phyloP scores from a whole-genome alignment of 1,140 invertebrate species.

The Aphelenchoides fujianensis region DNA sequence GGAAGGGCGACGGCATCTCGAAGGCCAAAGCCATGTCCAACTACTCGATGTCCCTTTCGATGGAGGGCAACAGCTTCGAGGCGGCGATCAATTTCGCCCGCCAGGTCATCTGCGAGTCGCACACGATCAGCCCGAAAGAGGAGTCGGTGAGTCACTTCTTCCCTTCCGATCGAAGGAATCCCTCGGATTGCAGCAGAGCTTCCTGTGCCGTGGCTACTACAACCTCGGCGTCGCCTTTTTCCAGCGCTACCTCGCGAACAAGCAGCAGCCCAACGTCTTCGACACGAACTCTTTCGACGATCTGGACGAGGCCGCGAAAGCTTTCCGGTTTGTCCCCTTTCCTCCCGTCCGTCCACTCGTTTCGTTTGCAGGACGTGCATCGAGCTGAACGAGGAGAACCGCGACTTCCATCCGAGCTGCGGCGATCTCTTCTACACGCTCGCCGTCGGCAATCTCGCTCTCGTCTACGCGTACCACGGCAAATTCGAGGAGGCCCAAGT shows the following conservation, averaged over 20 bases:
- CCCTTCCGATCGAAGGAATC: too few species aligned
- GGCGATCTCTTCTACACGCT: constrained; percentile 64
- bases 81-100: constrained; percentile 54
- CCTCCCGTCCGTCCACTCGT: neutral
- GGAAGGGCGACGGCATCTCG: neutral
- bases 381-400: neutral
- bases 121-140: neutral
- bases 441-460: constrained; percentile 78
- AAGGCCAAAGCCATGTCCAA: constrained; percentile 27
- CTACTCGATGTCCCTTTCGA: constrained; percentile 17
- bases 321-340: neutral
- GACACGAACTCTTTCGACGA: neutral
- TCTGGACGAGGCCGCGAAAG: neutral
- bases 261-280: neutral
- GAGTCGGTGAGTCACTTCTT: neutral
- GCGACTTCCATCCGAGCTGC: neutral
- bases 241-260: neutral
- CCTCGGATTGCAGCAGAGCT: neutral
- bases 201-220: constrained; percentile 6
- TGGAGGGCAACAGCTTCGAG: constrained; percentile 19
- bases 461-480: constrained; percentile 41
- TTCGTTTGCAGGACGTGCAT: neutral
- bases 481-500: constrained; percentile 15
- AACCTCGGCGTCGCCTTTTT: constrained; percentile 1
- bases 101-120: constrained; percentile 58